Evolutionary conservation across 2,797 vertebrate genomes (phyloP).

Genomic region (Iguana delicatissima): DNA sequence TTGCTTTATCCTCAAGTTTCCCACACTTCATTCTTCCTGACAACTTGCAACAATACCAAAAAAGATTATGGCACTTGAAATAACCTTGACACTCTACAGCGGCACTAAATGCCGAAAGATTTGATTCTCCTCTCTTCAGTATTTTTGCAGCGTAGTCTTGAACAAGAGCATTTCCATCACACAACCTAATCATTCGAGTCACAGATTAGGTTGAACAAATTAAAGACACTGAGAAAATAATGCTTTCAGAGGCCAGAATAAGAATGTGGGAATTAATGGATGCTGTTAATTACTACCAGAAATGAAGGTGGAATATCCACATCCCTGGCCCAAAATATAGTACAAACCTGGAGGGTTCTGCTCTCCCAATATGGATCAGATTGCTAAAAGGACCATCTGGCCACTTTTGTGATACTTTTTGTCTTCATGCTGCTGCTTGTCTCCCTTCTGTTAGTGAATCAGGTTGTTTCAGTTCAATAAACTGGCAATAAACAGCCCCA

Average conservation of each 20-base stretch:
- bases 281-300: too few relatives aligned
- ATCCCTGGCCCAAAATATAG: too few relatives aligned
- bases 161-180: neutral
- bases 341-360: too few relatives aligned
- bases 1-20: conserved; percentile 1
- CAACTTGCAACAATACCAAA: neutral
- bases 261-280: neutral
- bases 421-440: too few relatives aligned
- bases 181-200: neutral
- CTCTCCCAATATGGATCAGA: too few relatives aligned
- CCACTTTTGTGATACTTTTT: too few relatives aligned
- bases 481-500: too few relatives aligned
- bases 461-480: too few relatives aligned
- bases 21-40: neutral
- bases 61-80: neutral
- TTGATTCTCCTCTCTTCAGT: neutral
- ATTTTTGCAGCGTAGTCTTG: neutral
- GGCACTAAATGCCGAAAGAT: neutral
- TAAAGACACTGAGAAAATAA: neutral
- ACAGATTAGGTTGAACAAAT: neutral
- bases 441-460: too few relatives aligned
- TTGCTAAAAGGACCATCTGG: too few relatives aligned
- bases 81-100: conserved; percentile 3
- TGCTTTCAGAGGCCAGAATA: neutral
- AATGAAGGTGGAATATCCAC: too few relatives aligned